Conservation (phyloP, 2,888 invertebrate species). For the Oasisia sp. region DNA sequence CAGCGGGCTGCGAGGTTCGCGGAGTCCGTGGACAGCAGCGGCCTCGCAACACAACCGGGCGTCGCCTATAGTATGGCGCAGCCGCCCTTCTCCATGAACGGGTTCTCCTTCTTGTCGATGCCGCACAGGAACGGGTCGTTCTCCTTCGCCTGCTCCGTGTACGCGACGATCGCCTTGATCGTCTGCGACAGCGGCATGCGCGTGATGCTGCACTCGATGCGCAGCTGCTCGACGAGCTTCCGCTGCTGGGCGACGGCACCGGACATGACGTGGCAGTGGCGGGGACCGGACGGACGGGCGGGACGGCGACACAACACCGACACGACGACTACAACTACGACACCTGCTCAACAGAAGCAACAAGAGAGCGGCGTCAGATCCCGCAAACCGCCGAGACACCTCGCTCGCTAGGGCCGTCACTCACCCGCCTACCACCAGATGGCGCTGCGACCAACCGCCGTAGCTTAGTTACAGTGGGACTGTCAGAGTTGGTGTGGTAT, state of each 20-base stretch:
- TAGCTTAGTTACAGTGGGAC: not conserved
- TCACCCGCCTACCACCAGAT: slow-evolving; percentile 10
- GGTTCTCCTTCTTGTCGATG: slow-evolving; percentile 39
- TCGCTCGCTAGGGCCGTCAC: not conserved
- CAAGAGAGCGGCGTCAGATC: slow-evolving; percentile 17
- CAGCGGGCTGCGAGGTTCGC: not conserved
- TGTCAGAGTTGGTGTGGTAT: not conserved
- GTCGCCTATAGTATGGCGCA: slow-evolving; percentile 30
- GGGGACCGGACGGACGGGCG: not conserved
- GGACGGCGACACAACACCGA: slow-evolving; percentile 13
- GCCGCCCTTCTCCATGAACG: slow-evolving; percentile 40
- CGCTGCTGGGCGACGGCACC: slow-evolving; percentile 32
- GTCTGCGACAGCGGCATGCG: slow-evolving; percentile 33
- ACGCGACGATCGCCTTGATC: slow-evolving; percentile 33
- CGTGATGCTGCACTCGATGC: slow-evolving; percentile 35
- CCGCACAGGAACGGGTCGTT: slow-evolving; percentile 35
- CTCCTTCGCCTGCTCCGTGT: slow-evolving; percentile 32
- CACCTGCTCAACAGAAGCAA: slow-evolving; percentile 13
- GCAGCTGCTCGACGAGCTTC: slow-evolving; percentile 33
- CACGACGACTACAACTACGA: slow-evolving; percentile 17
- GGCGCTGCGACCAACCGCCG: not conserved
- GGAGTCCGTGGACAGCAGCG: not conserved
- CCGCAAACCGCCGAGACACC: not conserved
- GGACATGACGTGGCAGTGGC: slow-evolving; percentile 25
- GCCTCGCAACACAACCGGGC: no score